phyloP scores from a whole-genome alignment of 92 coral and sea anemone genomes.

The Umimayanthus chanpuru region DNA sequence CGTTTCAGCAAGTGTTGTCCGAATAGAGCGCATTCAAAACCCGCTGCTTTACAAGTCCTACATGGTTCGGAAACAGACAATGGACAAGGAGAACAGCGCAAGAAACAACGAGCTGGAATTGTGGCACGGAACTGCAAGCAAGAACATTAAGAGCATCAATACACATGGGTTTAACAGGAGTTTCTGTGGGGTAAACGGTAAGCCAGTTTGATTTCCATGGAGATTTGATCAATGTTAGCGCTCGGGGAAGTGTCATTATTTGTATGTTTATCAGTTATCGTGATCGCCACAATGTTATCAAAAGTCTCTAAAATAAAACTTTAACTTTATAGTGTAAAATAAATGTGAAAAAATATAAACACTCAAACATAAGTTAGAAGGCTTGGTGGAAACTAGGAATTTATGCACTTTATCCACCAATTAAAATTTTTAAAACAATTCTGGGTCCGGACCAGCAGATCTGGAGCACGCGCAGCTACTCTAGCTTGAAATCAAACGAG shows the following conservation, averaged over 20 bases:
- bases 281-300: neutral
- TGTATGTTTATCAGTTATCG: too few relatives aligned
- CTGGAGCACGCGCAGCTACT: too few relatives aligned
- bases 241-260: neutral
- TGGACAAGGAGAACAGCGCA: neutral
- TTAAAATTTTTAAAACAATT: too few relatives aligned
- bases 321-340: too few relatives aligned
- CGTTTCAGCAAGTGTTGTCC: neutral
- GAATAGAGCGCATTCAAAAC: conserved; percentile 1
- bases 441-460: too few relatives aligned
- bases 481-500: too few relatives aligned
- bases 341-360: too few relatives aligned
- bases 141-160: neutral
- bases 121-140: conserved; percentile 4
- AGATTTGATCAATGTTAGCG: neutral
- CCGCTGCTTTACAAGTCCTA: neutral
- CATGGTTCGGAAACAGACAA: neutral
- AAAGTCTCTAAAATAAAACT: too few relatives aligned
- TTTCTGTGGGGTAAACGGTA: neutral
- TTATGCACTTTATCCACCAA: too few relatives aligned
- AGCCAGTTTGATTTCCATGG: neutral
- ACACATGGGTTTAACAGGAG: neutral
- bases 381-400: too few relatives aligned
- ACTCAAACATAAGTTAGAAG: too few relatives aligned
- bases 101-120: neutral